Base-by-base conservation (phyloP, 2,888 invertebrate genomes). In the Protodeltote pygarga region DNA sequence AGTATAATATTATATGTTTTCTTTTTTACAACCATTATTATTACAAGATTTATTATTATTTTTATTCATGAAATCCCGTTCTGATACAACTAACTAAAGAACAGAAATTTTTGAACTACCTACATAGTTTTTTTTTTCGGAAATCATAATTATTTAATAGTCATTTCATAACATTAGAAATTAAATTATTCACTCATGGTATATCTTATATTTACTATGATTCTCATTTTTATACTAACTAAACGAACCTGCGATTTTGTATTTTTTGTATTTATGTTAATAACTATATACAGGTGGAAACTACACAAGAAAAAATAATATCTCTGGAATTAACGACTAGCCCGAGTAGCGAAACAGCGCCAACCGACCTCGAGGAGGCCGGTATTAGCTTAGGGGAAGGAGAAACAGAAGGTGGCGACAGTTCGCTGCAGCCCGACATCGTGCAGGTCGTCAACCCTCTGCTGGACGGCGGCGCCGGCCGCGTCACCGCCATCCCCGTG, bases 291-390 rank as follows among this genome's bases (percentile, higher is more conserved):
- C 85, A 96, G 97, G 97, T 97, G 85, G 97, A 97, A 93, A 97
- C 97, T 54, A 95, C 97, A 59, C 96, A 96, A 89, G 97, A 97
- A 90, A 97, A 97, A 92, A 97, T 97, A 72, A 96, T 97, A 88
- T 97, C 97, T 46, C 89, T 97, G 87, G 97, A 97, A 89, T 89
- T 97, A 80, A 95, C 95, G 54, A 94, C 93, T 81, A 92, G 94
- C 87, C 91, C 94, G 65, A 81, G 93, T 71, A 94, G 94, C 48
- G 94, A 94, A 70, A 93, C 93, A 14, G 93, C 94, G 46, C 88
- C 93, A 23, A 68, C 88, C 45, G 75, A 89, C 58, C 60, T 92
- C 52, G 83, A 85, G 57, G 81, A 85, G 71, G 68, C 48, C 15
- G 76, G 73, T 53, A 67, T 87, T 57, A 82, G 84, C 73, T 58